A percentile compares a stretch with the other conserved stretches of the same genome.
These are phyloP conservation scores for Podiceps cristatus DNA, from an alignment of 2,113 vertebrate genomes.

Conservation along the genomic window DNA sequence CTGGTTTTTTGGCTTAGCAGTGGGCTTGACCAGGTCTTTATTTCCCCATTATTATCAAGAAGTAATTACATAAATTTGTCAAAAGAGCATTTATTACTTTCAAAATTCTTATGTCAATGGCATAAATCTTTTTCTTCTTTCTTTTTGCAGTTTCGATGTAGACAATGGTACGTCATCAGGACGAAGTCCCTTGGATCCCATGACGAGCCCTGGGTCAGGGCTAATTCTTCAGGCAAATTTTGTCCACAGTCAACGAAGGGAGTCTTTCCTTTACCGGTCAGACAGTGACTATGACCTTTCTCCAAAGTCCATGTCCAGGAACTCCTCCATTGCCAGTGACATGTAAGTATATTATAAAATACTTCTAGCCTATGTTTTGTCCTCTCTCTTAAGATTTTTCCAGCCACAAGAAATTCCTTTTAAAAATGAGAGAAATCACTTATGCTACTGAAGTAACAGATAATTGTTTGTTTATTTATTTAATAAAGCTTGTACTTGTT, in stretches of 20 bases:
- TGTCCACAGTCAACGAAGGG: conserved; percentile 95
- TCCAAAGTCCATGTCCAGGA: conserved; percentile 97
- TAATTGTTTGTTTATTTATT: neutral
- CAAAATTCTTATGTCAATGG: neutral
- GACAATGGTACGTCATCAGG: conserved; percentile 98
- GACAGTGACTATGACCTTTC: conserved; percentile 99
- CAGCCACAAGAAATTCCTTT: neutral
- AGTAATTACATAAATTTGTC: neutral
- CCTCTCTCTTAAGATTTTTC: neutral
- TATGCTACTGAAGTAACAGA: neutral
- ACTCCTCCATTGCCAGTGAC: conserved; percentile 99
- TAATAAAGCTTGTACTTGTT: neutral
- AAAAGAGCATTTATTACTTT: neutral
- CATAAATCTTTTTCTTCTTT: neutral
- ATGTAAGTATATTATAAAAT: conserved; percentile 85
- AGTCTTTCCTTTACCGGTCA: conserved; percentile 97
- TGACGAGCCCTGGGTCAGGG: conserved; percentile 97
- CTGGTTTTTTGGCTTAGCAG: neutral
- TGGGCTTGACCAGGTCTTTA: neutral
- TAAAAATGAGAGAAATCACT: neutral
- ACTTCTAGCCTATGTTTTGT: neutral
- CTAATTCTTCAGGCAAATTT: conserved; percentile 98
- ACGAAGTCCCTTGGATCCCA: conserved; percentile 97
- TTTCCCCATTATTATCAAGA: neutral
- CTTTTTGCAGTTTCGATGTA: conserved; percentile 90